These are phyloP conservation scores for Tachysurus fulvidraco DNA, from an alignment of 2,113 vertebrate species.

Conservation along the genomic window DNA sequence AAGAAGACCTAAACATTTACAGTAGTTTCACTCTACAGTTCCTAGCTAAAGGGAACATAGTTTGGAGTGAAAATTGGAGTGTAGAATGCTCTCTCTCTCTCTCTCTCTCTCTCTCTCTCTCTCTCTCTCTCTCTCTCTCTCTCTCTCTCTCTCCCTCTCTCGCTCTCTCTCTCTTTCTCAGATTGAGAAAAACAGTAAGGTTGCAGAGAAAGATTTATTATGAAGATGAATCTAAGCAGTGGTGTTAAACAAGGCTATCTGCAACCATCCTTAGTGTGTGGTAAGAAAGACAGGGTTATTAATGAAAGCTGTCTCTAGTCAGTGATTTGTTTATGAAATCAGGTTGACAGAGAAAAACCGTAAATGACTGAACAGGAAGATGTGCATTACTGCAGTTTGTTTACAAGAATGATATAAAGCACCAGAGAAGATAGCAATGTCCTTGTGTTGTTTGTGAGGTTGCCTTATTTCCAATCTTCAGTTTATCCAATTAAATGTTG, in stretches of 20 bases:
- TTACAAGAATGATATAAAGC: not conserved
- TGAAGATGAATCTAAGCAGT: constrained; percentile 31
- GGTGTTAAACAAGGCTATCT: constrained; percentile 15
- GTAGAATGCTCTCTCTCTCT: not conserved
- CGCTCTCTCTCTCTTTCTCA: not conserved
- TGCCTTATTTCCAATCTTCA: not conserved
- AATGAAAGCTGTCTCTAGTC: constrained; percentile 5
- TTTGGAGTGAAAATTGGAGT: constrained; percentile 15
- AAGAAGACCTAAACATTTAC: not conserved
- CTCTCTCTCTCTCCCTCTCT: not conserved
- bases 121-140: not conserved
- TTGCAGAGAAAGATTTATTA: constrained; percentile 12
- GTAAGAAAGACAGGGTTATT: constrained; percentile 32
- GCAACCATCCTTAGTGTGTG: not conserved
- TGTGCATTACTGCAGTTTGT: not conserved
- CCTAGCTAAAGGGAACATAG: not conserved
- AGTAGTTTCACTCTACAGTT: constrained; percentile 21
- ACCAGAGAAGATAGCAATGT: not conserved
- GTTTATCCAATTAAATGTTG: not conserved
- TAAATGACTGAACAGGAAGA: not conserved
- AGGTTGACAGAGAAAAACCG: not conserved
- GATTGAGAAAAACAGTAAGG: not conserved
- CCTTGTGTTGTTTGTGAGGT: not conserved
- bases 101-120: not conserved
- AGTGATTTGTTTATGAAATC: constrained; percentile 39